These are phyloP conservation scores for Dolichallabes microphthalmus DNA, from an alignment of 2,113 vertebrate genomes.

Conservation along the genomic window DNA sequence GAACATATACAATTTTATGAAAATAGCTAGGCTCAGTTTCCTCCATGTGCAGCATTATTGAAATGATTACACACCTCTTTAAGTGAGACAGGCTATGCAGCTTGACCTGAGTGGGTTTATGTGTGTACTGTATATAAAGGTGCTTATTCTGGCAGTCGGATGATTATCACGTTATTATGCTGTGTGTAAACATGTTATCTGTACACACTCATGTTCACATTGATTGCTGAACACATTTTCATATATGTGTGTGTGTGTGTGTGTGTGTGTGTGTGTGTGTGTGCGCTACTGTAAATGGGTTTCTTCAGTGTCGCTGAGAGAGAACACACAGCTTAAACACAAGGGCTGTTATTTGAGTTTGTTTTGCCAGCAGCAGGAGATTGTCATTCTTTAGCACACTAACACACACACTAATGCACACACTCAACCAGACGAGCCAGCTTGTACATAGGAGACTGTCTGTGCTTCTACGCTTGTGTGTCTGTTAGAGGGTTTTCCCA, in stretches of 20 bases:
- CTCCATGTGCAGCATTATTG: neutral
- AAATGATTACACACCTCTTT: neutral
- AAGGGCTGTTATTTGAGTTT: conserved; percentile 28
- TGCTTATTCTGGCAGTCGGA: conserved; percentile 2
- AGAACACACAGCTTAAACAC: conserved; percentile 14
- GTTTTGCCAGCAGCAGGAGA: conserved; percentile 32
- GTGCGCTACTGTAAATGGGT: neutral
- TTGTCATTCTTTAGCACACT: conserved; percentile 27
- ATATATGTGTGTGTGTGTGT: neutral
- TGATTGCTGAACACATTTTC: conserved; percentile 25
- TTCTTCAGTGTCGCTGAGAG: neutral
- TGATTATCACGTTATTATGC: neutral
- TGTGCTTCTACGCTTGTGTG: neutral
- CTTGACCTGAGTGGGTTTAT: neutral
- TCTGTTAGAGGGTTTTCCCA: neutral
- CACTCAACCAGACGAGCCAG: neutral
- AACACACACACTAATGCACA: conserved; percentile 19
- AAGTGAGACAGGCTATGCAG: neutral
- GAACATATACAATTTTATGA: neutral
- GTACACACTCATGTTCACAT: conserved; percentile 8
- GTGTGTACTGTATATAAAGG: neutral
- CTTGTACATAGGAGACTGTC: neutral
- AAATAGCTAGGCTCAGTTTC: neutral
- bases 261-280: neutral
- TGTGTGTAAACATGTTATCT: neutral